A percentile compares a stretch with the other conserved stretches of the same genome.
Conservation (phyloP, 2,113 vertebrate species). For the Caretta caretta region DNA sequence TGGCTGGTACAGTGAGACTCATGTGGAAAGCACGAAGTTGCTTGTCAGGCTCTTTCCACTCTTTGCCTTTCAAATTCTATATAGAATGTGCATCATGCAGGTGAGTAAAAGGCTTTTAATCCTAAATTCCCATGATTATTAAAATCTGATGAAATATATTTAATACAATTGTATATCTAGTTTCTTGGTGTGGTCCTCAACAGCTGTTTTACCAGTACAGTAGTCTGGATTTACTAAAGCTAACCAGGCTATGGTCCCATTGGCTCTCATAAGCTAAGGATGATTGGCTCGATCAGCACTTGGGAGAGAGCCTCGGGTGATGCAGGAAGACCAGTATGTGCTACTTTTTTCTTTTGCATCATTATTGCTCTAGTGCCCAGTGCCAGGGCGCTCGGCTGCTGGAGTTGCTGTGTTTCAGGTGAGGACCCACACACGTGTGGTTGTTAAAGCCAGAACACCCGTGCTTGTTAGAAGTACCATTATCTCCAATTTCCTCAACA, state of each 20-base stretch:
- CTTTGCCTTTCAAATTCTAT: slow-evolving; percentile 88
- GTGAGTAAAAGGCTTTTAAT: slow-evolving; percentile 61
- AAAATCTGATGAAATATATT: fast-evolving
- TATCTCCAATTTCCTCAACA: background rate
- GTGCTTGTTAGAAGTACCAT: fast-evolving
- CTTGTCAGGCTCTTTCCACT: slow-evolving; percentile 87
- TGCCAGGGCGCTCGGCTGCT: background rate
- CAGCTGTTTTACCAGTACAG: background rate
- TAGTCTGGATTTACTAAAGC: background rate
- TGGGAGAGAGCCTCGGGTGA: background rate
- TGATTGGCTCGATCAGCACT: background rate
- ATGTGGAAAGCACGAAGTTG: slow-evolving; percentile 88
- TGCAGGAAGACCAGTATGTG: background rate
- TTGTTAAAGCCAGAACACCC: background rate
- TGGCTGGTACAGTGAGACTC: slow-evolving; percentile 83
- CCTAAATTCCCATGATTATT: background rate
- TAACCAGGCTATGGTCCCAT: background rate
- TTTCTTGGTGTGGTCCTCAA: background rate
- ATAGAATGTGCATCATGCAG: slow-evolving; percentile 88
- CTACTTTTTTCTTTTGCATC: background rate
- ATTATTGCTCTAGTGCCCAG: background rate
- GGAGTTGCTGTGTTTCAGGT: background rate
- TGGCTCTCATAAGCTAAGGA: background rate
- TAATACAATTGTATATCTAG: fast-evolving
- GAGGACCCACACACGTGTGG: fast-evolving